Base-by-base conservation (phyloP, 1,140 invertebrate species). In the Drosophila sproati region DNA sequence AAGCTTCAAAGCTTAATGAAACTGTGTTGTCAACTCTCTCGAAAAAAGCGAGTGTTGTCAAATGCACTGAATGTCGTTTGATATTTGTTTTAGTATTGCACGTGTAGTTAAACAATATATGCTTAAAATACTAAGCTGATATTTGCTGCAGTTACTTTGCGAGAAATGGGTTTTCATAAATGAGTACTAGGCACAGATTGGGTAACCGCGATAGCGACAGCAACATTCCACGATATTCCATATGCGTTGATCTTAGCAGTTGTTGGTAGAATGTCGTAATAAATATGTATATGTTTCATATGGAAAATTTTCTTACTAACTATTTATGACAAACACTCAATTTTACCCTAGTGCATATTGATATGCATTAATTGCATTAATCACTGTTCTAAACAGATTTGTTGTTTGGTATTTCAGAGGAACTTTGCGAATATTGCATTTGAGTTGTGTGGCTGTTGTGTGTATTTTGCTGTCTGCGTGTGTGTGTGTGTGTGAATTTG, bases 201-300 rank as follows among this genome's bases (percentile, higher is more conserved):
- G 91, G 91, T 90, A 82, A 92, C 91, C 91, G 91, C 91, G 91
- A 92, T 92, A 92, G 91, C 91, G 91, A 92, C 89, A 91, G 85
- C 83, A 91, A 91, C 89, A 91, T 92, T 92, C 81, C 91, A 91
- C 91, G 86, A 91, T 87, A 86, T 69, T 80, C 76, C 83, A 88
- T 91, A 91, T 91, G 78, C 80, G 64, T 80, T 80, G 74, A 79
- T 71, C n/a, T 54, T 54, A 47, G 62, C 47, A 41, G 37, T 64
- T 45, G 50, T 47, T 35, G 50, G 57, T 35, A 31, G 51, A 62
- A 74, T 64, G 60, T 70, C 57, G n/a, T 47, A 59, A 34, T 37
- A 54, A 55, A 29, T 39, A 52, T 56, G 45, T 45, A 29, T 47
- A 34, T 47, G 12, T 63, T 45, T 70, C 20, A 47, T 67, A 39